Percentiles rank a stretch among this genome's conserved stretches.
Evolutionary conservation across 2,113 vertebrate genomes (phyloP).

Genomic region (Corythoichthys intestinalis): DNA sequence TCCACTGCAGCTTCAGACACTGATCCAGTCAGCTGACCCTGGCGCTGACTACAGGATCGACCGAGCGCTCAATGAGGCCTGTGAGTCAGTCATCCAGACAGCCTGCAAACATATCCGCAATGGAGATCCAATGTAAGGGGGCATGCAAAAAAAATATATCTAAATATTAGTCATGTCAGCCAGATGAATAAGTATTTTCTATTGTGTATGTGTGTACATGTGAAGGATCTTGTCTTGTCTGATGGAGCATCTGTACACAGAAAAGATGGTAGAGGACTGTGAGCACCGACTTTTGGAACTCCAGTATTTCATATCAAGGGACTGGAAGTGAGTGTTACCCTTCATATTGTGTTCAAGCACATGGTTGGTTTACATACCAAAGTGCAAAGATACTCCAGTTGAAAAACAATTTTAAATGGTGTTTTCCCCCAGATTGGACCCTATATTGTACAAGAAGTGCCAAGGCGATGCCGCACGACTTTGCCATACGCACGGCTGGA

Average conservation of each 20-base stretch:
- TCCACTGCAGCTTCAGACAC: constrained; percentile 80
- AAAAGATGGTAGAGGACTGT: constrained; percentile 97
- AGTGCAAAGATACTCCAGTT: background rate
- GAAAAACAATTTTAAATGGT: background rate
- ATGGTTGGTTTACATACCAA: background rate
- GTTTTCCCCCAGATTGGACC: constrained; percentile 78
- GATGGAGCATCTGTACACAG: constrained; percentile 97
- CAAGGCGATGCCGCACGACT: constrained; percentile 92
- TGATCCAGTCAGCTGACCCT: constrained; percentile 93
- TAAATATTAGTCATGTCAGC: background rate
- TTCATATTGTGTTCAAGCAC: background rate
- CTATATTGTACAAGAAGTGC: constrained; percentile 90
- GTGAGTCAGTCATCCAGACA: constrained; percentile 94
- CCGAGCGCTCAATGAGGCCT: constrained; percentile 92
- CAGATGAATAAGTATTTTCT: background rate
- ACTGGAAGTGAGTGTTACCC: constrained; percentile 84
- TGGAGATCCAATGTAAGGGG: constrained; percentile 92
- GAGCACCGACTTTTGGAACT: constrained; percentile 91
- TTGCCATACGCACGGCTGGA: constrained; percentile 93
- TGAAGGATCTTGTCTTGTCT: constrained; percentile 92
- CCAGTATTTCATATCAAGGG: constrained; percentile 96
- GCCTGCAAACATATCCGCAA: constrained; percentile 96
- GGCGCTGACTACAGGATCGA: constrained; percentile 95
- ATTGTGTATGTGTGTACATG: background rate
- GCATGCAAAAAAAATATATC: background rate